Conservation (phyloP, 2,888 invertebrate genomes). For the Parnassius smintheus region DNA sequence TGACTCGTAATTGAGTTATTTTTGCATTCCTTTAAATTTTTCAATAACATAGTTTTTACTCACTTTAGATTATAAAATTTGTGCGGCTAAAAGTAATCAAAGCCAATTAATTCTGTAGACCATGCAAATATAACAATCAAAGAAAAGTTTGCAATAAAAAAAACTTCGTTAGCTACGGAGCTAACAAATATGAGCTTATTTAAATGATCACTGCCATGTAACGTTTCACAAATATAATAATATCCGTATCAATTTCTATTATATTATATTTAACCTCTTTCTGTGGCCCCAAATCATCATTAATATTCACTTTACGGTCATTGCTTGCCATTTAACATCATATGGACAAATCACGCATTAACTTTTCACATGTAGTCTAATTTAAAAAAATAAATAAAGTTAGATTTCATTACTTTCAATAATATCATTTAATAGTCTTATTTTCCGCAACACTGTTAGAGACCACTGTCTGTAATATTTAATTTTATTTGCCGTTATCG, state of each 20-base stretch:
- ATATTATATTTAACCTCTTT: neutral
- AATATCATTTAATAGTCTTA: conserved; percentile 37
- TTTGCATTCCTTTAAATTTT: conserved; percentile 19
- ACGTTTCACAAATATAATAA: neutral
- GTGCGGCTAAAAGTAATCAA: no score
- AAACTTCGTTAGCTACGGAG: no score
- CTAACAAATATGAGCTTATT: no score
- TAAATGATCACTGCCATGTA: no score
- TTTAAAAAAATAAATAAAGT: conserved; percentile 30
- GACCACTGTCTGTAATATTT: conserved; percentile 62
- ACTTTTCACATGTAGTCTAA: conserved; percentile 33
- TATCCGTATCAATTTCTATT: neutral
- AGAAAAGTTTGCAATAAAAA: no score
- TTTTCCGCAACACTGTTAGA: conserved; percentile 58
- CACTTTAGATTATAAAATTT: neutral
- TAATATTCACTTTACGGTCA: conserved; percentile 24
- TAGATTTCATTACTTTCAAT: conserved; percentile 18
- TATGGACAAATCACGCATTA: conserved; percentile 30
- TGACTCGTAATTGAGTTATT: conserved; percentile 4
- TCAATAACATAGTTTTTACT: neutral
- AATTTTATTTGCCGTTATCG: conserved; percentile 63
- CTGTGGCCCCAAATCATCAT: conserved; percentile 17
- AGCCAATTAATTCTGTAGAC: no score
- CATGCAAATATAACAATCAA: no score
- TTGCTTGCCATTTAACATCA: conserved; percentile 30